Percentiles rank a stretch among this genome's conserved stretches.
These are phyloP conservation scores for Diadophis punctatus DNA, from an alignment of 2,113 vertebrate species.

Conservation along the genomic window DNA sequence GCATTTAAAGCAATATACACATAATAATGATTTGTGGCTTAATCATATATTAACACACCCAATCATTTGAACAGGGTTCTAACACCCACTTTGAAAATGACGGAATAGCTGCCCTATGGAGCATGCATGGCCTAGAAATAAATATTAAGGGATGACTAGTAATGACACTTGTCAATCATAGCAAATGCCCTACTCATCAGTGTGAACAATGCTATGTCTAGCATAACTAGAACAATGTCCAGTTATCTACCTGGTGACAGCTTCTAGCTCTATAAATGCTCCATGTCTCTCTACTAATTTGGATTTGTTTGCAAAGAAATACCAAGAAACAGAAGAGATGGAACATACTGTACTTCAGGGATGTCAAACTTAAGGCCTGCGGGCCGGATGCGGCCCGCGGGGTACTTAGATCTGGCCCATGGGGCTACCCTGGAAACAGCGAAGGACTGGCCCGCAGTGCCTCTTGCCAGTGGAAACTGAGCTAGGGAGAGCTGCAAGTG, in stretches of 20 bases:
- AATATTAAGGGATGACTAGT: not conserved
- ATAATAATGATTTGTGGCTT: no score
- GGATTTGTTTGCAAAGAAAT: not conserved
- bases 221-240: not conserved
- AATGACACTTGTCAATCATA: not conserved
- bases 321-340: not conserved
- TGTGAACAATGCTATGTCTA: not conserved
- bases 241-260: not conserved
- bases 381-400: no score
- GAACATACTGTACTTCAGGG: not conserved
- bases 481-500: no score
- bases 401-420: no score
- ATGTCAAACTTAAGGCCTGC: no score
- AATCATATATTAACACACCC: no score
- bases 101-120: not conserved
- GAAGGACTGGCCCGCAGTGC: no score
- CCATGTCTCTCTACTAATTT: not conserved
- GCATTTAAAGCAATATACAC: no score
- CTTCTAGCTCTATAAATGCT: not conserved
- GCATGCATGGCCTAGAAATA: no score
- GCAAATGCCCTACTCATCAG: not conserved
- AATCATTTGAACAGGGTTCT: no score
- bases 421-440: no score
- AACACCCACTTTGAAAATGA: not conserved
- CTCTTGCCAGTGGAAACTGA: no score